Conservation (phyloP, 2,113 vertebrate genomes). For the Spheniscus mendiculus region DNA sequence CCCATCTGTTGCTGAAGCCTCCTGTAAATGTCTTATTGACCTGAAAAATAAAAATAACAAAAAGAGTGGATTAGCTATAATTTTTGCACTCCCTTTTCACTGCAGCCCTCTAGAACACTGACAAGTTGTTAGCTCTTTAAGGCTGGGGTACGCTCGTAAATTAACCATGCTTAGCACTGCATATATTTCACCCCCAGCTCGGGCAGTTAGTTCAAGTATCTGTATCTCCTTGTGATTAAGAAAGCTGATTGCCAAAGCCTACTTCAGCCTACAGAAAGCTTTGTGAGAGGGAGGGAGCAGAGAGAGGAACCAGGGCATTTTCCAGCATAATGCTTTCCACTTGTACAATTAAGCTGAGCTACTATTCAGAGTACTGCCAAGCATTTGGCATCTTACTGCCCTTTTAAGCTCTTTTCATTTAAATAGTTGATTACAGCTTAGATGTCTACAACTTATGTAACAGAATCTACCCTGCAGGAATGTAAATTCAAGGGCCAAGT, state of each 20-base stretch:
- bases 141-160: background rate
- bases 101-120: background rate
- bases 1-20: conserved; percentile 88
- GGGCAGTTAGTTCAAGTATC: background rate
- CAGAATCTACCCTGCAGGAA: conserved; percentile 17
- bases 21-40: conserved; percentile 90
- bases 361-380: background rate
- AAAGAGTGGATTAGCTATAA: background rate
- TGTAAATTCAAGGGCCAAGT: conserved; percentile 11
- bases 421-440: conserved; percentile 47
- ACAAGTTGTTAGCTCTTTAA: background rate
- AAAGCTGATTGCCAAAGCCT: background rate
- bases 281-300: background rate
- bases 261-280: conserved; percentile 25
- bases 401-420: conserved; percentile 52
- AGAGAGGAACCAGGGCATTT: conserved; percentile 42
- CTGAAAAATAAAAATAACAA: conserved; percentile 60
- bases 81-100: background rate
- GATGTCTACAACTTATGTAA: conserved; percentile 24
- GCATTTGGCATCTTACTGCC: background rate
- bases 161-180: background rate
- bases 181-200: background rate
- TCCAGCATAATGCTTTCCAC: conserved; percentile 33
- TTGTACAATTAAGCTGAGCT: background rate
- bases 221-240: conserved; percentile 14